These are phyloP conservation scores for Nixonia krombeini DNA, from an alignment of 1,140 invertebrate genomes.

Conservation along the genomic window DNA sequence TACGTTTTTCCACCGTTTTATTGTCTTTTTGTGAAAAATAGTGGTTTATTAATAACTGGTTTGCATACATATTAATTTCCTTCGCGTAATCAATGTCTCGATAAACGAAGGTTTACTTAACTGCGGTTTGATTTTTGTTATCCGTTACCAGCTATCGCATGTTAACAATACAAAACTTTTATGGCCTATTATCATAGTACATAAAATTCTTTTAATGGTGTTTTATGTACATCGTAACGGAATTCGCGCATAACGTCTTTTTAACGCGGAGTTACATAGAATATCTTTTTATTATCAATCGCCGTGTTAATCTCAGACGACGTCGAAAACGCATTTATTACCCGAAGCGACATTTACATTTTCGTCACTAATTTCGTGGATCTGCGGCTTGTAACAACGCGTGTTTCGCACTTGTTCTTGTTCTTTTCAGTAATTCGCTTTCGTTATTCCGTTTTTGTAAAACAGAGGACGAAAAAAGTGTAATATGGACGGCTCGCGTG, in stretches of 20 bases:
- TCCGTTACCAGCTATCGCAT: conserved; percentile 22
- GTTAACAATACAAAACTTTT: conserved; percentile 33
- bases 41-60: too few relatives aligned
- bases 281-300: too few relatives aligned
- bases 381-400: too few relatives aligned
- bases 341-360: too few relatives aligned
- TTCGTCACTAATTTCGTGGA: too few relatives aligned
- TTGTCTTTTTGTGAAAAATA: too few relatives aligned
- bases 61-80: too few relatives aligned
- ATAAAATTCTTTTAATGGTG: conserved; percentile 24
- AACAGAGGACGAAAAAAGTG: too few relatives aligned
- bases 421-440: conserved; percentile 26
- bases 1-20: neutral
- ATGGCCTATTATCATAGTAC: conserved; percentile 22
- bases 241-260: neutral
- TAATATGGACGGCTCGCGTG: conserved; percentile 7
- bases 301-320: too few relatives aligned
- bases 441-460: too few relatives aligned
- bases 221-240: conserved; percentile 4
- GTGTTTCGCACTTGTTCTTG: too few relatives aligned
- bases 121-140: neutral
- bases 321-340: too few relatives aligned
- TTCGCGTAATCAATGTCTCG: neutral
- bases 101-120: neutral
- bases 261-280: neutral